Conservation (phyloP, 2,113 vertebrate species). For the Sylvietta virens region DNA sequence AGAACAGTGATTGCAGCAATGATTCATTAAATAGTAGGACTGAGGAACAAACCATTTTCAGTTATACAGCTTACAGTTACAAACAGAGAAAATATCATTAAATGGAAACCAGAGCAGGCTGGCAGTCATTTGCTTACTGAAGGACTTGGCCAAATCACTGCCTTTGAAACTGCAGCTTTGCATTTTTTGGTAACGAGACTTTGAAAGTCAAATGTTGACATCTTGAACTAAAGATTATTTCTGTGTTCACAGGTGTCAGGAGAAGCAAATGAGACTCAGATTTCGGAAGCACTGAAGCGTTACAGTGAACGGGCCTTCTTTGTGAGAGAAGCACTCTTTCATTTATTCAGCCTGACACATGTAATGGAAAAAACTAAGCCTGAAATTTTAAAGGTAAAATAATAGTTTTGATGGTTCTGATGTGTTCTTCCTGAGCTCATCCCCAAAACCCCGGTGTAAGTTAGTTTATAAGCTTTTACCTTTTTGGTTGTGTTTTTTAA, state of each 20-base stretch:
- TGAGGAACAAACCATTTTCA: neutral
- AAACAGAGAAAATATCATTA: neutral
- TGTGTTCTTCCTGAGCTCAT: neutral
- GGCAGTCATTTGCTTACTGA: neutral
- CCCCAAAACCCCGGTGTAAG: neutral
- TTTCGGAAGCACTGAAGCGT: conserved; percentile 91
- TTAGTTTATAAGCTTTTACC: neutral
- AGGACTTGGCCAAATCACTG: neutral
- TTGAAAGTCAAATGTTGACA: neutral
- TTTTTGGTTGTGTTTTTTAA: neutral
- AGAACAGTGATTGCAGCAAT: neutral
- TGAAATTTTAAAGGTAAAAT: conserved; percentile 92
- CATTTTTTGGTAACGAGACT: neutral
- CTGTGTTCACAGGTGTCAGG: conserved; percentile 85
- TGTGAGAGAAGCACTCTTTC: conserved; percentile 95
- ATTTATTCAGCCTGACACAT: conserved; percentile 95
- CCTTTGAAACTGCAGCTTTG: neutral
- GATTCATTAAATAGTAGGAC: neutral
- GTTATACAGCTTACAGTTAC: neutral
- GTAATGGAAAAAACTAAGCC: conserved; percentile 95
- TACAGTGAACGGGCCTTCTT: conserved; percentile 97
- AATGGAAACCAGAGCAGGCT: neutral
- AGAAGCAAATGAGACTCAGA: conserved; percentile 96
- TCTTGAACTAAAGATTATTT: neutral
- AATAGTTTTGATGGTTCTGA: neutral